Percentiles rank a stretch among this genome's conserved stretches.
Evolutionary conservation across 2,888 invertebrate genomes (phyloP).

Genomic region (Zelleria hepariella): DNA sequence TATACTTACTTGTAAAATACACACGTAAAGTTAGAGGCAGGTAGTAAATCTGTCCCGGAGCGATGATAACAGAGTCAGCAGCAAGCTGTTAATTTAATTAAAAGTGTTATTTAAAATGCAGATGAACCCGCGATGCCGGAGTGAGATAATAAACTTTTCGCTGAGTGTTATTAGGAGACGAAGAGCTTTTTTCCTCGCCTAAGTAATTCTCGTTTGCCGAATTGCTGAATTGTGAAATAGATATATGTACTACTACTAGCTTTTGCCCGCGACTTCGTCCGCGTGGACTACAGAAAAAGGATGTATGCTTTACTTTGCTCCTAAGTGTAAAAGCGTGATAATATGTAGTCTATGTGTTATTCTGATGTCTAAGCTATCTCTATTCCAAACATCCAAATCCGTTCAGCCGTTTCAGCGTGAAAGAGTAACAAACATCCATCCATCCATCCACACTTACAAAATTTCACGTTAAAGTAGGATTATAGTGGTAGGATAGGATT

Average conservation of each 20-base stretch:
- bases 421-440: no score
- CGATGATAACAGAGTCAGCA: constrained; percentile 6
- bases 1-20: no score
- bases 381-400: no score
- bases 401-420: no score
- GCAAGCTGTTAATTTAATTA: constrained; percentile 12
- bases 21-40: background rate
- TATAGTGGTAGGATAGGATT: no score
- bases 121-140: constrained; percentile 9
- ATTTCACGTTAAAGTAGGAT: no score
- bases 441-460: no score
- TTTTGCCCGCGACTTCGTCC: no score
- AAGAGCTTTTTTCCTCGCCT: constrained; percentile 2
- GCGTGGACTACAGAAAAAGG: no score
- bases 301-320: no score
- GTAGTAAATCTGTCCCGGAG: background rate
- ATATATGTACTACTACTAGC: background rate
- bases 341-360: no score
- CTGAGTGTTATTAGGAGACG: constrained; percentile 8
- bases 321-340: background rate
- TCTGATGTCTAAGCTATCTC: no score
- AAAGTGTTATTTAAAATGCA: constrained; percentile 14
- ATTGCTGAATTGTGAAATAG: background rate
- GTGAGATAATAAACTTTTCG: constrained; percentile 10
- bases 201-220: background rate